These are phyloP conservation scores for Remorina albescens DNA, from an alignment of 2,797 vertebrate species.

Conservation along the genomic window DNA sequence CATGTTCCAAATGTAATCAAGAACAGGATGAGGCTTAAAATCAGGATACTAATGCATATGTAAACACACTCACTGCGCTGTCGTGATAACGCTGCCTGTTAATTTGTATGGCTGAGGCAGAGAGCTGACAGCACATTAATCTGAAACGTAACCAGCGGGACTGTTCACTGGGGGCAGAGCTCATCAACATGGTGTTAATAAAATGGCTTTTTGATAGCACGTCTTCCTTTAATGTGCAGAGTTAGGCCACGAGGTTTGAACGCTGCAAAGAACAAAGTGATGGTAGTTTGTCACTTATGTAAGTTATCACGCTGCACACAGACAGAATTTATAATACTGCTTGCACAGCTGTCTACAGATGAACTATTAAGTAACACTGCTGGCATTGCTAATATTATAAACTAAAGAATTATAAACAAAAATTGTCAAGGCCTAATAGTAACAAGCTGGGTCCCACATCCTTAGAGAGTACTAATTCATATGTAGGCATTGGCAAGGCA, in stretches of 20 bases:
- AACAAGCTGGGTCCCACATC: background rate
- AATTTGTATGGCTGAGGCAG: conserved; percentile 43
- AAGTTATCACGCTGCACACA: conserved; percentile 20
- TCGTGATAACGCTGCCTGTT: conserved; percentile 45
- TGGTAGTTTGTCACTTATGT: conserved; percentile 31
- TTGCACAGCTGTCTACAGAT: conserved; percentile 6
- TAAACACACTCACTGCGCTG: conserved; percentile 2
- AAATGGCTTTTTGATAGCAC: conserved; percentile 61
- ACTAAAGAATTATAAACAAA: background rate
- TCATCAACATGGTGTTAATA: conserved; percentile 57
- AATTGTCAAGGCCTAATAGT: background rate
- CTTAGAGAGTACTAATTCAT: background rate
- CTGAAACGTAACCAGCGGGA: conserved; percentile 60
- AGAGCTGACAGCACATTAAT: conserved; percentile 53
- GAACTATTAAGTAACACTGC: too few species aligned
- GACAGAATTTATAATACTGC: conserved; percentile 32
- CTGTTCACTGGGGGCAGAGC: conserved; percentile 34
- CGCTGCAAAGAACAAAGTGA: conserved; percentile 16
- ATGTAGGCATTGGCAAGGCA: too few species aligned
- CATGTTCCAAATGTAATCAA: background rate
- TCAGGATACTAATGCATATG: background rate
- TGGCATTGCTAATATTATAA: too few species aligned
- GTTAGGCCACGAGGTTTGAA: conserved; percentile 8
- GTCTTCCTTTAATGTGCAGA: conserved; percentile 22
- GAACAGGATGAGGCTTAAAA: background rate